These are phyloP conservation scores for Parascotia fuliginaria DNA, from an alignment of 2,888 invertebrate genomes.

Conservation along the genomic window DNA sequence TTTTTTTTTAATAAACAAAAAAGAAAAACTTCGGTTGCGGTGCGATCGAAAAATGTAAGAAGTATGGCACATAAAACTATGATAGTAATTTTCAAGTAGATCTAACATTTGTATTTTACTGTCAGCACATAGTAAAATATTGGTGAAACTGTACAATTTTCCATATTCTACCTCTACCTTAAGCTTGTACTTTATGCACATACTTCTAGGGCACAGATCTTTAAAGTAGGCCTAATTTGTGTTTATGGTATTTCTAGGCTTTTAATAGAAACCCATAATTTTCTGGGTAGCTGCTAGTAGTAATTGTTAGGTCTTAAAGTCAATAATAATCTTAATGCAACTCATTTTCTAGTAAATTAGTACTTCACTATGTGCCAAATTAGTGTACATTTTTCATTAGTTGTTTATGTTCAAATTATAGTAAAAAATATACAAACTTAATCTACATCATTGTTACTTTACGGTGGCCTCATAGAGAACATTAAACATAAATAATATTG, in stretches of 20 bases:
- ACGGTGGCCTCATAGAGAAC: background rate
- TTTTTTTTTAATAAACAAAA: too few species aligned
- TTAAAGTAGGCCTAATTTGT: constrained; percentile 26
- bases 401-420: background rate
- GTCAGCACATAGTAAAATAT: background rate
- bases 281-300: constrained; percentile 23
- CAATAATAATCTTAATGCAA: background rate
- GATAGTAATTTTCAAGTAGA: too few species aligned
- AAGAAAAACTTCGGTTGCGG: too few species aligned
- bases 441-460: background rate
- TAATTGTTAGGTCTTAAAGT: background rate
- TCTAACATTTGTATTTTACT: too few species aligned
- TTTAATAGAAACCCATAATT: constrained; percentile 14
- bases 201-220: constrained; percentile 33
- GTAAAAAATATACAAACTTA: too few species aligned
- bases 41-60: too few species aligned
- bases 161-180: constrained; percentile 11
- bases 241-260: constrained; percentile 22
- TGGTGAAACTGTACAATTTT: constrained; percentile 9
- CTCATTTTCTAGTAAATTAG: background rate
- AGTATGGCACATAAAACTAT: too few species aligned
- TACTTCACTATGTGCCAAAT: constrained; percentile 37
- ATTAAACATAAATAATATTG: background rate
- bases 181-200: constrained; percentile 31
- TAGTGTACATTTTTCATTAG: background rate